These are phyloP conservation scores for Protobothrops mucrosquamatus DNA, from an alignment of 2,113 vertebrate genomes.

Conservation along the genomic window DNA sequence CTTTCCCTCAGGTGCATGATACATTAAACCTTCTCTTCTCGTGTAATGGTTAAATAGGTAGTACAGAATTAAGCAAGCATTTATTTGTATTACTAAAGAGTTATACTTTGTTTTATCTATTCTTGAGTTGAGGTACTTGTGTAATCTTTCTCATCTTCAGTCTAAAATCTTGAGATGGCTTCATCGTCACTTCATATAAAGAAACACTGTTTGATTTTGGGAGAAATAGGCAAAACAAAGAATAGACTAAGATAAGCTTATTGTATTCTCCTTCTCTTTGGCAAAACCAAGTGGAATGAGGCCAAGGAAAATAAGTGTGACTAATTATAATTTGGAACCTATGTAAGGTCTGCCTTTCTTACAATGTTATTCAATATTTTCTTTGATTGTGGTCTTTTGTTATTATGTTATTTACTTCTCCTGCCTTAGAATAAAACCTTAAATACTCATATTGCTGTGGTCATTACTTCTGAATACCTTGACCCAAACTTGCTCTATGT, in stretches of 20 bases:
- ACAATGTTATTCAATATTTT: background rate
- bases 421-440: background rate
- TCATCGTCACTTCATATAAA: background rate
- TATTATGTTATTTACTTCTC: background rate
- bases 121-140: background rate
- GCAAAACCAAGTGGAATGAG: background rate
- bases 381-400: background rate
- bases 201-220: background rate
- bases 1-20: background rate
- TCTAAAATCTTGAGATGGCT: background rate
- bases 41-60: background rate
- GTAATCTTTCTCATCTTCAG: background rate
- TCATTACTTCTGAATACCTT: background rate
- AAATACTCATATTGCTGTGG: background rate
- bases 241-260: background rate
- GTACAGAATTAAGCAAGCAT: background rate
- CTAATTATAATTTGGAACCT: background rate
- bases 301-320: background rate
- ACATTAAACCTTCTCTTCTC: background rate
- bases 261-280: background rate
- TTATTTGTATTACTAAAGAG: background rate
- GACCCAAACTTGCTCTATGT: background rate
- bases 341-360: background rate
- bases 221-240: background rate
- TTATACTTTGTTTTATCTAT: background rate